These are phyloP conservation scores for Pinna nobilis DNA, from an alignment of 1,140 invertebrate genomes.

Conservation along the genomic window DNA sequence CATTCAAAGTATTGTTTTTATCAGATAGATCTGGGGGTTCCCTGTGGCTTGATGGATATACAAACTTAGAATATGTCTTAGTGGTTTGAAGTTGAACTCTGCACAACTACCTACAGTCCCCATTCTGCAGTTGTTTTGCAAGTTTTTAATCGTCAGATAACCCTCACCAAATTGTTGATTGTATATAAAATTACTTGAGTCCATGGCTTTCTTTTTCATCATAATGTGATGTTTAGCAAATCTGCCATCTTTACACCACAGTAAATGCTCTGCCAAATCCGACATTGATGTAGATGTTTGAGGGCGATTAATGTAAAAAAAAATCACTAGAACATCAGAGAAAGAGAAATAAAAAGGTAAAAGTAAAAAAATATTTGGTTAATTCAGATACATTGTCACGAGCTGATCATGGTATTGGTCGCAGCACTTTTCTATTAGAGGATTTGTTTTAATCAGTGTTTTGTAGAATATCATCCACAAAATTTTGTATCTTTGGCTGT, in stretches of 20 bases:
- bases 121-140: slow-evolving; percentile 21
- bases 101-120: slow-evolving; percentile 31
- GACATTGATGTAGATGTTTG: slow-evolving; percentile 21
- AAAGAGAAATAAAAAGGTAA: slow-evolving; percentile 17
- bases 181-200: slow-evolving; percentile 25
- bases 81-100: slow-evolving; percentile 38
- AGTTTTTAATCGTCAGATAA: background rate
- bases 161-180: slow-evolving; percentile 20
- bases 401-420: slow-evolving; percentile 11
- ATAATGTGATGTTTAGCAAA: slow-evolving; percentile 38
- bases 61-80: slow-evolving; percentile 16
- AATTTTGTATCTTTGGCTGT: background rate
- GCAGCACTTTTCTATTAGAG: background rate
- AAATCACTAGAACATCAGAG: slow-evolving; percentile 19
- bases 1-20: background rate
- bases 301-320: slow-evolving; percentile 25
- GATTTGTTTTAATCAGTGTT: background rate
- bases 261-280: slow-evolving; percentile 32
- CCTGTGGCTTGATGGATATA: slow-evolving; percentile 3
- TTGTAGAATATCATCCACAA: slow-evolving; percentile 8
- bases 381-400: background rate
- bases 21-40: background rate
- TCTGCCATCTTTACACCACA: slow-evolving; percentile 42
- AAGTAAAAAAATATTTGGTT: slow-evolving; percentile 16
- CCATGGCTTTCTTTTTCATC: background rate